Conservation (phyloP, 1,140 invertebrate genomes). For the Aphelenchoides avenae region DNA sequence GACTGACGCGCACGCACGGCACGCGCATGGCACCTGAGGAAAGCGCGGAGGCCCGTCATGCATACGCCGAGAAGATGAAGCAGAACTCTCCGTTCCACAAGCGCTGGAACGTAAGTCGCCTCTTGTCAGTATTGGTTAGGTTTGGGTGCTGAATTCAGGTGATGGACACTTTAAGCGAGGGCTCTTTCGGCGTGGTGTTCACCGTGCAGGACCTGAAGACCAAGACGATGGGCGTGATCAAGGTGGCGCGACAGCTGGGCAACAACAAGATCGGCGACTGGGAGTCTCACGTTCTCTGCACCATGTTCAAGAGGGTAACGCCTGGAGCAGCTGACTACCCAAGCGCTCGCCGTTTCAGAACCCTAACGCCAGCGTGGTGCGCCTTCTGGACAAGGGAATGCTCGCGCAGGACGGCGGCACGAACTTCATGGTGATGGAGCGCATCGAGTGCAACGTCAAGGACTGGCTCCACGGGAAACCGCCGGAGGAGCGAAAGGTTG, state of each 20-base stretch:
- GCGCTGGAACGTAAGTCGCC: slow-evolving; percentile 24
- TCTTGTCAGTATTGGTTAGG: neutral
- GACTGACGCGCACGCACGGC: slow-evolving; percentile 5
- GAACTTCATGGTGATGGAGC: slow-evolving; percentile 46
- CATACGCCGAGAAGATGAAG: slow-evolving; percentile 22
- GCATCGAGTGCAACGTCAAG: slow-evolving; percentile 25
- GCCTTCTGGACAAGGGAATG: slow-evolving; percentile 42
- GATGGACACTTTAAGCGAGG: slow-evolving; percentile 34
- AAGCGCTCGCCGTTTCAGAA: slow-evolving; percentile 16
- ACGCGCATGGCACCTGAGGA: slow-evolving; percentile 5
- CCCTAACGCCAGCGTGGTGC: slow-evolving; percentile 31
- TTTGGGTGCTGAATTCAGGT: slow-evolving; percentile 7
- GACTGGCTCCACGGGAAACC: slow-evolving; percentile 31
- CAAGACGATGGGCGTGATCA: slow-evolving; percentile 29
- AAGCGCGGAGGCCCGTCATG: slow-evolving; percentile 15
- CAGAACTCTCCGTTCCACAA: slow-evolving; percentile 35
- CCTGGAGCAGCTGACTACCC: neutral
- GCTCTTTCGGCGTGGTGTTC: slow-evolving; percentile 43
- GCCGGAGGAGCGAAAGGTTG: slow-evolving; percentile 7
- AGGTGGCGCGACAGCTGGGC: slow-evolving; percentile 19
- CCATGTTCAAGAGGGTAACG: slow-evolving; percentile 21
- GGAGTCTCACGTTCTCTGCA: slow-evolving; percentile 34
- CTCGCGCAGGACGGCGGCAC: slow-evolving; percentile 37
- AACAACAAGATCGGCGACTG: slow-evolving; percentile 38
- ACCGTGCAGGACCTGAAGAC: slow-evolving; percentile 24